Evolutionary conservation across 2,113 vertebrate genomes (phyloP).

Genomic region (Arenaria interpres): DNA sequence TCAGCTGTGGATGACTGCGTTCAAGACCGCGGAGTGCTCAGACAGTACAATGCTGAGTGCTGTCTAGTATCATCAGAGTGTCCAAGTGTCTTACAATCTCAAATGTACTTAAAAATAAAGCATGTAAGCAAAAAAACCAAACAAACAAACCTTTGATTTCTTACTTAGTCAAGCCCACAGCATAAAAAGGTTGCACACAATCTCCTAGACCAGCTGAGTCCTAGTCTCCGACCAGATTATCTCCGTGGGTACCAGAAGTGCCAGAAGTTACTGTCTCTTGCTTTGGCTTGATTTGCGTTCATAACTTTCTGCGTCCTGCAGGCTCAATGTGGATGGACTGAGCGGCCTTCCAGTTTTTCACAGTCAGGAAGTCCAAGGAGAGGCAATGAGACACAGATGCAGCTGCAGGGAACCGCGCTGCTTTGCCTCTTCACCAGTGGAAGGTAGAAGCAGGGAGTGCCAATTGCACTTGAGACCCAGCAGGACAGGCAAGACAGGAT

Average conservation of each 20-base stretch:
- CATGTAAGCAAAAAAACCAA: not conserved
- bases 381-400: not conserved
- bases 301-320: not conserved
- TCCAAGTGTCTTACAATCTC: not conserved
- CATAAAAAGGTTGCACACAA: not conserved
- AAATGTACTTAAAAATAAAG: slow-evolving; percentile 20
- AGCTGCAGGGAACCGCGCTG: not conserved
- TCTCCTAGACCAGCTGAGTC: not conserved
- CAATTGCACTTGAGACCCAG: not conserved
- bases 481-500: not conserved
- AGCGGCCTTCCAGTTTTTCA: not conserved
- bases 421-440: not conserved
- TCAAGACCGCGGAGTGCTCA: not conserved
- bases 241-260: not conserved
- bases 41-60: not conserved
- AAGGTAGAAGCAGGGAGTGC: not conserved
- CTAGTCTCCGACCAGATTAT: not conserved
- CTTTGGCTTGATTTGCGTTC: not conserved
- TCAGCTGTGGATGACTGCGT: not conserved
- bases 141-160: not conserved
- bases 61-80: not conserved
- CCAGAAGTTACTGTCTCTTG: not conserved
- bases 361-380: not conserved
- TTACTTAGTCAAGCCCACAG: not conserved
- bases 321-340: not conserved